Conservation (phyloP, 1,140 invertebrate species). For the Drosophila ironensis region DNA sequence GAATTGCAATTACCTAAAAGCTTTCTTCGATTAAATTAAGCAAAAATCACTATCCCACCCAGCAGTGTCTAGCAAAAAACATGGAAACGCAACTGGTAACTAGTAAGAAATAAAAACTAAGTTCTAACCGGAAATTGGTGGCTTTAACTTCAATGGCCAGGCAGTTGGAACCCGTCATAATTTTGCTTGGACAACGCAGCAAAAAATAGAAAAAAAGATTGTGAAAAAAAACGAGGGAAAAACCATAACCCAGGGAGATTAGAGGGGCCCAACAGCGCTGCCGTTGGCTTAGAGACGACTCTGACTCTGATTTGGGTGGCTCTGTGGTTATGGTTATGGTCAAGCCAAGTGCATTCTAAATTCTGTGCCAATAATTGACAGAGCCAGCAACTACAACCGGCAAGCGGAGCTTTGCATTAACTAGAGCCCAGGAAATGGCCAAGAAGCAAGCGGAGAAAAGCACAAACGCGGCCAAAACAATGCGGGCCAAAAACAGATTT, state of each 20-base stretch:
- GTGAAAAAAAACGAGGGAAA: too few species aligned
- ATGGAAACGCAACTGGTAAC: slow-evolving; percentile 25
- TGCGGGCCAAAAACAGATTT: slow-evolving; percentile 66
- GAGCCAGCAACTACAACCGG: slow-evolving; percentile 50
- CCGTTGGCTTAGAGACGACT: too few species aligned
- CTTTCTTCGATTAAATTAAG: too few species aligned
- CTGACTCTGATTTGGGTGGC: slow-evolving; percentile 69
- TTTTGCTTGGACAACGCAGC: slow-evolving; percentile 35
- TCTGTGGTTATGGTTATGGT: slow-evolving; percentile 64
- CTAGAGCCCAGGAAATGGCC: slow-evolving; percentile 38
- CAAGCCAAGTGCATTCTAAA: slow-evolving; percentile 61
- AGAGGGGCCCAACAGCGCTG: neutral
- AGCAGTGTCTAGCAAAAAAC: too few species aligned
- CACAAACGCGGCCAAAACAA: slow-evolving; percentile 52
- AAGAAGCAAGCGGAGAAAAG: slow-evolving; percentile 10
- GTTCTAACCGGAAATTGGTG: slow-evolving; percentile 66
- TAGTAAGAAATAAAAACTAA: slow-evolving; percentile 5
- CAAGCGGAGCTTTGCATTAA: slow-evolving; percentile 32
- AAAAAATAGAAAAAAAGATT: too few species aligned
- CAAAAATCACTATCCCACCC: neutral
- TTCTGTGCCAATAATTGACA: slow-evolving; percentile 74
- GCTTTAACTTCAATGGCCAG: slow-evolving; percentile 44
- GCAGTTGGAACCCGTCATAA: slow-evolving; percentile 46
- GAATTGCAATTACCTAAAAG: too few species aligned
- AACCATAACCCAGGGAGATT: neutral